Evolutionary conservation across 2,888 invertebrate species (phyloP).

Genomic region (Drosophila paranaensis): DNA sequence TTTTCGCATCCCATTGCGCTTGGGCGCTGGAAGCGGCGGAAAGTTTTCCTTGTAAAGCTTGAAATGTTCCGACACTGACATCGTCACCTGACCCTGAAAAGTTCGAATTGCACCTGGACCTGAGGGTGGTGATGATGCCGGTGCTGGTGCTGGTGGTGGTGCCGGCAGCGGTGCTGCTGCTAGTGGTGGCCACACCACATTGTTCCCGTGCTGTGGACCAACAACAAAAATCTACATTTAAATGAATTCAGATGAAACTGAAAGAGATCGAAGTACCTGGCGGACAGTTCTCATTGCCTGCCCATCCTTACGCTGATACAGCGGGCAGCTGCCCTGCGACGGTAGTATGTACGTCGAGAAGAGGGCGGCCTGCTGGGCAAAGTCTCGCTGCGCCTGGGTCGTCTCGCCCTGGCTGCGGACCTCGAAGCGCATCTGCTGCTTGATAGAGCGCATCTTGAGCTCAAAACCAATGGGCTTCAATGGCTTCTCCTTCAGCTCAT

Average conservation of each 20-base stretch:
- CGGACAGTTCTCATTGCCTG: not conserved
- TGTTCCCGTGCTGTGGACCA: not conserved
- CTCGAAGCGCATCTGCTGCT: not conserved
- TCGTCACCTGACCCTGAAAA: constrained; percentile 11
- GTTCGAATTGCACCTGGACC: not conserved
- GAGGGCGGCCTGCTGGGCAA: not conserved
- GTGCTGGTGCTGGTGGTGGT: not conserved
- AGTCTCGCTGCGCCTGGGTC: not conserved
- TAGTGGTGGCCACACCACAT: not conserved
- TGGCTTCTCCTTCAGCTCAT: not conserved
- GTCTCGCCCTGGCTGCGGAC: not conserved
- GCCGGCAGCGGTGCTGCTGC: not conserved
- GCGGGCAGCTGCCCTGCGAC: not conserved
- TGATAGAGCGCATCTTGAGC: constrained; percentile 6
- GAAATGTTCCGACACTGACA: constrained; percentile 17
- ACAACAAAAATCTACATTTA: not conserved
- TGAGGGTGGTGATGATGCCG: not conserved
- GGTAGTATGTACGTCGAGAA: not conserved
- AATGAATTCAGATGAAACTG: not conserved
- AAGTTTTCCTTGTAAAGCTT: constrained; percentile 43
- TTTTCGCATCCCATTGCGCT: constrained; percentile 15
- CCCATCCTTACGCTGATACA: not conserved
- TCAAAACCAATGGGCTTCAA: constrained; percentile 56
- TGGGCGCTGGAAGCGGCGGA: constrained; percentile 53
- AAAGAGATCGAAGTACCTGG: not conserved